Evolutionary conservation across 2,113 vertebrate genomes (phyloP), one percentile per base, ranked within the genome.

Genomic region (Pterocles burchelli): DNA sequence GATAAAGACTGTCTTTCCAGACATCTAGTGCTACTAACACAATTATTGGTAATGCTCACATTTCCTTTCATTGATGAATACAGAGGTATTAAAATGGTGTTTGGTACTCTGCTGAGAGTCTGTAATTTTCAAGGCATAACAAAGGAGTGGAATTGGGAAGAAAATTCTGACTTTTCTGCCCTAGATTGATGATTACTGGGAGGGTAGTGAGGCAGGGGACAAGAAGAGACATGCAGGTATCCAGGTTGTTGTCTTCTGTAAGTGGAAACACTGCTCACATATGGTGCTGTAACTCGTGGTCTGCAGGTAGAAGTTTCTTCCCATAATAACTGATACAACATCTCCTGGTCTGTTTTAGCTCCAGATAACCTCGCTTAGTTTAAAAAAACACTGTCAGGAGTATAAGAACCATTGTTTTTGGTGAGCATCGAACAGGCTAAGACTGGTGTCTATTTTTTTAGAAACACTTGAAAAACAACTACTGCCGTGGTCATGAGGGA

Each of bases 221-320:
- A 49, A 74, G 38, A 33, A 41, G 33, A 41, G 31, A 70, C 38
- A 13, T 26, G 4, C 7, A 55, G 41, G 36, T 41, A 65, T 68
- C n/a, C 21, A 20, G 15, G 34, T 33, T 28, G 15, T 4, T 34
- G 12, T 54, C 57, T 76, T 13, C 13, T 48, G 28, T 33, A 58
- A 54, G 59, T 25, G 45, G 18, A 46, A 75, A 71, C 12, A 17
- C 10, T 11, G 22, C 9, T 85, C 20, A 13, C 0, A 0, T 0
- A 0, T 43, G 22, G 16, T 45, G 20, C 21, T 61, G 13, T 1
- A 10, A 15, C 10, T 45, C 62, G 28, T 33, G 14, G 11, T 57
- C 34, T 3, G 2, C 28, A 45, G 5, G 15, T 28, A 26, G 24
- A 72, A 73, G 24, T 34, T 83, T 28, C 54, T 73, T 79, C 4